Evolutionary conservation across 2,888 invertebrate species (phyloP).

Genomic region (Liodrosophila aerea): DNA sequence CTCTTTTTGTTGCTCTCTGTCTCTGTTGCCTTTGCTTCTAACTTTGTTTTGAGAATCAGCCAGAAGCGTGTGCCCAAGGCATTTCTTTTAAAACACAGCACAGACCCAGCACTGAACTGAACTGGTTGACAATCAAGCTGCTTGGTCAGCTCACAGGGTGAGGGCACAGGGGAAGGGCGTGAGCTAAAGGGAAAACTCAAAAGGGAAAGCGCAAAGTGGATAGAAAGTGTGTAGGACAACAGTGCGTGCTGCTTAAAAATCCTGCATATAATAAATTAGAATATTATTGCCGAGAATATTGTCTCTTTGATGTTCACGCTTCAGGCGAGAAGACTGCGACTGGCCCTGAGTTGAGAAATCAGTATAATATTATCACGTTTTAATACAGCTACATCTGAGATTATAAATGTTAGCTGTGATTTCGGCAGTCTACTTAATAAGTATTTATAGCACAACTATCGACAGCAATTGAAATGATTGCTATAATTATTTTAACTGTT

Average conservation of each 20-base stretch:
- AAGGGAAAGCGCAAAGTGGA: constrained; percentile 6
- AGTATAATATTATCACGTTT: too few relatives aligned
- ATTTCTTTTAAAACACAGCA: constrained; percentile 45
- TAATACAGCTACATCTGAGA: too few relatives aligned
- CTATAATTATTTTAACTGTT: too few relatives aligned
- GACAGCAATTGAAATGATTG: too few relatives aligned
- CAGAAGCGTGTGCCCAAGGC: constrained; percentile 54
- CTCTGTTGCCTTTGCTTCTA: constrained; percentile 54
- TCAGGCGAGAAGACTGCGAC: neutral
- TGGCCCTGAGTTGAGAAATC: constrained; percentile 2
- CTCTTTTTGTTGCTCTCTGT: constrained; percentile 31
- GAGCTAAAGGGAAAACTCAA: neutral
- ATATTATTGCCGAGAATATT: constrained; percentile 34
- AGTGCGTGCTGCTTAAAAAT: constrained; percentile 9
- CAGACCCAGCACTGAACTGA: constrained; percentile 33
- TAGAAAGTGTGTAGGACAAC: neutral
- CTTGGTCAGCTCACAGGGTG: constrained; percentile 23
- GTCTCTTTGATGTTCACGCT: constrained; percentile 40
- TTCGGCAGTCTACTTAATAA: constrained; percentile 25
- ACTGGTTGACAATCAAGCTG: constrained; percentile 68
- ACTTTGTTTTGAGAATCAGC: constrained; percentile 75
- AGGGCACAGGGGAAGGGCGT: neutral
- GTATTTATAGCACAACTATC: too few relatives aligned
- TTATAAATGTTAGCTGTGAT: neutral
- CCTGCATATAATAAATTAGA: constrained; percentile 40